Conservation (phyloP, 1,140 invertebrate genomes). For the Platyscapa corneri region DNA sequence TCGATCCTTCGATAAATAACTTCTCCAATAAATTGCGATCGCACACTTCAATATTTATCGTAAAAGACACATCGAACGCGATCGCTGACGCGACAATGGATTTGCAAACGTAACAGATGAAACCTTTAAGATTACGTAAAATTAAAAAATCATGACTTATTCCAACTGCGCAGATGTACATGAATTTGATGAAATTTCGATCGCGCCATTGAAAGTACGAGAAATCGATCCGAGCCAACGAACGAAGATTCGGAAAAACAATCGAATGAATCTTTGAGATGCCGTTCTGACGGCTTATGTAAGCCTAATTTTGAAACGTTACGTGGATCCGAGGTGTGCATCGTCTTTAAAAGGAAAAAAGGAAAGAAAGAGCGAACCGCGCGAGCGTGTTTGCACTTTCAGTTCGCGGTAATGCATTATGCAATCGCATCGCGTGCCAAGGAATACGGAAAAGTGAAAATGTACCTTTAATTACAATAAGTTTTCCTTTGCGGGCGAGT, state of each 20-base stretch:
- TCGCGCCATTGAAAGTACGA: neutral
- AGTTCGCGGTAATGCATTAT: neutral
- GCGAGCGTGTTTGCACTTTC: neutral
- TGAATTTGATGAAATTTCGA: neutral
- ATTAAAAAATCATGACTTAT: no score
- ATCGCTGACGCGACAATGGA: no score
- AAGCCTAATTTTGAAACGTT: neutral
- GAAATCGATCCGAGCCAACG: neutral
- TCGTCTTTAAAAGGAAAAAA: neutral
- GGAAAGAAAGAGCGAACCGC: neutral
- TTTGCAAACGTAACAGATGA: no score
- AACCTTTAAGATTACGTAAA: no score
- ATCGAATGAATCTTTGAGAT: neutral
- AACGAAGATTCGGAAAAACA: neutral
- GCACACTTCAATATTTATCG: no score
- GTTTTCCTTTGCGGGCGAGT: neutral
- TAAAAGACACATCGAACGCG: no score
- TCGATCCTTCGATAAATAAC: no score
- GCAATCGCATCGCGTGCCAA: neutral
- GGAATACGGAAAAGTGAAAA: neutral
- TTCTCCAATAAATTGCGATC: no score
- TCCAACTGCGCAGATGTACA: neutral
- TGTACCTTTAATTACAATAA: conserved; percentile 2
- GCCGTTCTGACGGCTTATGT: neutral
- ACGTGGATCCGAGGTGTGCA: neutral